A percentile compares a stretch with the other conserved stretches of the same genome.
Conservation (phyloP, 2,113 vertebrate species). For the Osmerus mordax region DNA sequence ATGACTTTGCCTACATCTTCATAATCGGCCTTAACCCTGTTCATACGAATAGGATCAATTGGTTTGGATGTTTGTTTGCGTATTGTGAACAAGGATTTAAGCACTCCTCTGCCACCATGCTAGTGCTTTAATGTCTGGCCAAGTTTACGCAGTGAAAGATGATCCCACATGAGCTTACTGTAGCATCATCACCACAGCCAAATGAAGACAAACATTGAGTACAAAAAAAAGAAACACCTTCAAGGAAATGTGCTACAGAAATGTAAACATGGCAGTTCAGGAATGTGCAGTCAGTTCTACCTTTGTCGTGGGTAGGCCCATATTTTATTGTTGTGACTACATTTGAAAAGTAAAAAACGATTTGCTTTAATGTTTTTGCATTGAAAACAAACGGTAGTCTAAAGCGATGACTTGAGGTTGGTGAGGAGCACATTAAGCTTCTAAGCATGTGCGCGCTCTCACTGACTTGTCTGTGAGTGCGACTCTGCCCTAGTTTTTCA, state of each 20-base stretch:
- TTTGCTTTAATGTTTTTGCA: background rate
- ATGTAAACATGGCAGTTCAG: background rate
- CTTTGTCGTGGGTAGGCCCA: no score
- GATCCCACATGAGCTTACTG: background rate
- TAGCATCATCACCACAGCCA: background rate
- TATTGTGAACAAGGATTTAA: background rate
- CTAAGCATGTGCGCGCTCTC: background rate
- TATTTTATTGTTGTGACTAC: background rate
- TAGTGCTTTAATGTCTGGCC: background rate
- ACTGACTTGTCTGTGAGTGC: background rate
- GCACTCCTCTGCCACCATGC: background rate
- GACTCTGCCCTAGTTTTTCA: constrained; percentile 7
- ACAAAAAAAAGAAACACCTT: no score
- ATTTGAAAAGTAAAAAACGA: background rate
- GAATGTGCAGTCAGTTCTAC: background rate
- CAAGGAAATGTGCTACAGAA: no score
- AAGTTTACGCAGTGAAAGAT: constrained; percentile 21
- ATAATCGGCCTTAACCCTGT: background rate
- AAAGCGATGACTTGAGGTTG: background rate
- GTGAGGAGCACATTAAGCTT: background rate
- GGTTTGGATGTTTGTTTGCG: constrained; percentile 3
- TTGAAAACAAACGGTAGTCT: background rate
- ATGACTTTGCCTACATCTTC: constrained; percentile 3
- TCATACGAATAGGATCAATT: background rate
- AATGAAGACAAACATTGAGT: background rate